Base-by-base conservation (phyloP, 2,888 invertebrate genomes). In the Sicus ferrugineus region DNA sequence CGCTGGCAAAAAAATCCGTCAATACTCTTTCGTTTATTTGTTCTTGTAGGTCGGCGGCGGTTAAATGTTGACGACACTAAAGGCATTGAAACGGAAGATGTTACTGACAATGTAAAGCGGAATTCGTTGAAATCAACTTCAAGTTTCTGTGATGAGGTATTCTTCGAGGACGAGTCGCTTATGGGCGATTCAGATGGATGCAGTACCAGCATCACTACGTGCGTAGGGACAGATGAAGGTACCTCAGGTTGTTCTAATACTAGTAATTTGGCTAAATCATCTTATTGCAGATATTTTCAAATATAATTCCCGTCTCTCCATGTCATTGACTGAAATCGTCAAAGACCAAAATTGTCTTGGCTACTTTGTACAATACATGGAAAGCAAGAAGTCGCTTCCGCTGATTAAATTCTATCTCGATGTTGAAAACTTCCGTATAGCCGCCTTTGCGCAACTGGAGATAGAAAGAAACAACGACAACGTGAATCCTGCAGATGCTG, bases 291-390 rank as follows among this genome's bases (percentile, higher is more conserved):
- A 80, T 70, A 76, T 80, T 61, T 81, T 82, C 61, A 77, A 79
- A 73, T 80, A 79, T 70, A 77, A 79, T 48, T 85, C 85, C 0
- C 89, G 90, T 69, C 86, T 96, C 66, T 92, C 93, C 4, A 90
- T 93, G 86, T 91, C 89, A 65, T 86, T 96, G 71, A 86, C 88
- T 70, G 92, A 95, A 78, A 90, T 94, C 74, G 87, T 97, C 19
- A 85, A 88, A 30, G 94, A 95, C 84, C 92, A 92, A 81, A 90
- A 90, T 81, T 93, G 93, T 68, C 86, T 96, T 30, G 91, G 91
- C 59, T 93, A 94, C 84, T 94, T 96, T 82, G 89, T 94, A 68
- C 93, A 95, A 79, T 97, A 90, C 84, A 89, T 97, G 89, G 94
- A 95, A 79, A 87, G 90, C n/a, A 88, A 90, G 74, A 90, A 90